Evolutionary conservation across 2,888 invertebrate genomes (phyloP), one percentile per base, ranked within the genome.

Genomic region (Seira musarum): DNA sequence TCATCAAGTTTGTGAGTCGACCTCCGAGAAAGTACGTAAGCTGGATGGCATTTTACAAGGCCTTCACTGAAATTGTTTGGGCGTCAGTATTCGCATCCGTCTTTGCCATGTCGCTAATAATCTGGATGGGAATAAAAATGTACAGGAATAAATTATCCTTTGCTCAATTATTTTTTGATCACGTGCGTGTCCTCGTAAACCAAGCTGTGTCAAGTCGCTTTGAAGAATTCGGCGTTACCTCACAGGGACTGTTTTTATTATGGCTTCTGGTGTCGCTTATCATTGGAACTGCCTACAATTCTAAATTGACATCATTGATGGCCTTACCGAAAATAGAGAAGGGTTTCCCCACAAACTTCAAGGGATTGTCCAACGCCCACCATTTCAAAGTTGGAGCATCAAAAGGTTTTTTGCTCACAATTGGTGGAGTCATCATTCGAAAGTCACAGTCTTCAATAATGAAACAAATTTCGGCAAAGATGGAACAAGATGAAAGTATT

Each of bases 381-480:
- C 46, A 13, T 19, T 46, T 67, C 30, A 46, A 49, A 13, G 15
- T 63, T 3, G 63, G 63, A 19, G 17, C 63, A 6, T 21, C 63
- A 21, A 63, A 63, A 21, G 63, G n/a, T 24, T 77, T 77, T 60
- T 35, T 77, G 6, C 22, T 57, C 2, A 46, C 70, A 10, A 49
- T 46, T 24, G 79, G 79, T 35, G 79, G 79, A 22, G 63, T 67
- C 13, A 72, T 79, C 10, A 30, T 79, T 3, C 71, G 63, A 22
- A 46, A 25, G 10, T 66, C 72, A 0, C 30, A 17, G 57, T 49
- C 60, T 0, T 61, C 72, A 0, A 19, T 67, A 0, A 79, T 79
- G 30, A 66, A 79, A 19, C 53, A 25, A n/a, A 60, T 79, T 21
- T 72, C 61, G 25, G 30, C 17, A 6, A 40, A 13, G 40, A 67